Conservation (phyloP, 2,797 vertebrate genomes). For the Enteromius afrohamiltoni region DNA sequence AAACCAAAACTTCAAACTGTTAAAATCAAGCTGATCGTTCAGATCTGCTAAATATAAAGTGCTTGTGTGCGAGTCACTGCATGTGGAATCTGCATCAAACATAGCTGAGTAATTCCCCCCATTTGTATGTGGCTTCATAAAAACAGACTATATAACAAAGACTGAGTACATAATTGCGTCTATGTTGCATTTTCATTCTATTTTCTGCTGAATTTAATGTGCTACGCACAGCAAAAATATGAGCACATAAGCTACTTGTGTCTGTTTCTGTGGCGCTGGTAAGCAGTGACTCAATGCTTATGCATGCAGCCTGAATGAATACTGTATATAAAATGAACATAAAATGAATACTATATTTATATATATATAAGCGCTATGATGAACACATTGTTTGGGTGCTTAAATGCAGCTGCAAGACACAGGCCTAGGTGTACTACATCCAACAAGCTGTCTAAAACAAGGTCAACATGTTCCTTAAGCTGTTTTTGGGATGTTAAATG, state of each 20-base stretch:
- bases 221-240: not conserved
- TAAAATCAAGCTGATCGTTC: not conserved
- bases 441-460: constrained; percentile 3
- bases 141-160: not conserved
- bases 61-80: not conserved
- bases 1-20: not conserved
- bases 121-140: not conserved
- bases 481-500: constrained; percentile 1
- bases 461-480: not conserved
- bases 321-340: not conserved
- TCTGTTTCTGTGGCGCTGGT: not conserved
- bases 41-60: not conserved
- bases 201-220: not conserved
- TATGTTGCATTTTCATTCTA: not conserved
- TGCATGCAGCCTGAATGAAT: not conserved
- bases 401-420: not conserved
- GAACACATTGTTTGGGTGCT: not conserved
- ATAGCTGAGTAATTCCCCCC: not conserved
- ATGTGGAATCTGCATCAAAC: not conserved
- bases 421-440: not conserved
- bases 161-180: not conserved
- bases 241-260: not conserved
- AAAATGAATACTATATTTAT: too few species aligned
- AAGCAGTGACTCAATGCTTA: not conserved
- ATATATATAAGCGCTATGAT: too few species aligned